These are phyloP conservation scores for Hippocampus barbouri DNA, from an alignment of 2,113 vertebrate species.

Conservation along the genomic window DNA sequence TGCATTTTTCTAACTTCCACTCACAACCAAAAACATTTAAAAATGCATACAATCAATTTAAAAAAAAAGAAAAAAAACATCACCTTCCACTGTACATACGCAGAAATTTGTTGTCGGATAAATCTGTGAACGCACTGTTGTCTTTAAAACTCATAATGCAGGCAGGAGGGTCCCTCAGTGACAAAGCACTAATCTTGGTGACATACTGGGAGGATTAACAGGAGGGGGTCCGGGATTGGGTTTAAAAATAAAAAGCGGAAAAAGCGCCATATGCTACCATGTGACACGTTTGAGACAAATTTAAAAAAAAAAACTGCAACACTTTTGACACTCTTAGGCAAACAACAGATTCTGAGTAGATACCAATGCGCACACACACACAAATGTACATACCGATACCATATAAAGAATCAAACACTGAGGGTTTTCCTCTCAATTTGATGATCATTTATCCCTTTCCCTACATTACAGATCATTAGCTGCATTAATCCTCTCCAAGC, in stretches of 20 bases:
- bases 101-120: slow-evolving; percentile 22
- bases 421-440: slow-evolving; percentile 28
- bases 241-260: slow-evolving; percentile 9
- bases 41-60: too few species aligned
- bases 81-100: slow-evolving; percentile 8
- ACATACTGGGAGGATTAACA: slow-evolving; percentile 47
- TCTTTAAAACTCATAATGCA: neutral
- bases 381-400: neutral
- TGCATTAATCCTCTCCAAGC: slow-evolving; percentile 54
- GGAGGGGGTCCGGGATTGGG: slow-evolving; percentile 20
- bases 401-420: slow-evolving; percentile 1
- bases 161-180: slow-evolving; percentile 1
- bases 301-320: neutral
- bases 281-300: slow-evolving; percentile 1
- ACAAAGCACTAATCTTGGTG: slow-evolving; percentile 37
- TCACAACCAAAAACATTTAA: neutral
- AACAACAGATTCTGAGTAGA: slow-evolving; percentile 22
- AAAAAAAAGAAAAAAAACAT: neutral
- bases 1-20: slow-evolving; percentile 5
- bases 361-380: neutral
- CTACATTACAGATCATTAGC: slow-evolving; percentile 61
- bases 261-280: slow-evolving; percentile 8
- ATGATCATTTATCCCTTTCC: slow-evolving; percentile 45
- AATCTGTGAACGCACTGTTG: slow-evolving; percentile 10
- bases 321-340: neutral